Evolutionary conservation across 1,140 invertebrate species (phyloP).

Genomic region (Vollenhovia emeryi): DNA sequence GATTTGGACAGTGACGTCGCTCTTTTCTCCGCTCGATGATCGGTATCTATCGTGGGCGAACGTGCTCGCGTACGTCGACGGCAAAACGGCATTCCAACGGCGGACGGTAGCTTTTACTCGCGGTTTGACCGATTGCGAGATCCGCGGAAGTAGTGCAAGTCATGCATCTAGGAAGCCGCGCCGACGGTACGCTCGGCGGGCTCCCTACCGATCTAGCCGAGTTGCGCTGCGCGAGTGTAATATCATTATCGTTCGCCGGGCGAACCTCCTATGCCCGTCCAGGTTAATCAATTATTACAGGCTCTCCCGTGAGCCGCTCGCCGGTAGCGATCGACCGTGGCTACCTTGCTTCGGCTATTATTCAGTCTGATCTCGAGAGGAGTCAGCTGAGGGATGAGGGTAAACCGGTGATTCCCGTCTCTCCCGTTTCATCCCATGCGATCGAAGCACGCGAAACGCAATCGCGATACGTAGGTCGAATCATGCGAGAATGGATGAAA

Average conservation of each 20-base stretch:
- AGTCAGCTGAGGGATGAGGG: constrained; percentile 27
- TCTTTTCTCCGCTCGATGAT: constrained; percentile 6
- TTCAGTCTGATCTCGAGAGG: constrained; percentile 46
- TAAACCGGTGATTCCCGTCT: constrained; percentile 49
- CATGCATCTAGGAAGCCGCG: constrained; percentile 70
- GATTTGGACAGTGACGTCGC: not conserved
- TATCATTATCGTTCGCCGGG: constrained; percentile 76
- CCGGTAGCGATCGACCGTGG: constrained; percentile 49
- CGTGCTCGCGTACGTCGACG: constrained; percentile 7
- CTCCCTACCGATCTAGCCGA: constrained; percentile 64
- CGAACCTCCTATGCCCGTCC: constrained; percentile 58
- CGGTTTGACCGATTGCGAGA: constrained; percentile 64
- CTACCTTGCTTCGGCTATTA: constrained; percentile 52
- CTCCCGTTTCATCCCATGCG: not conserved
- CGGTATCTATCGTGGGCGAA: not conserved
- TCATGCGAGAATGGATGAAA: not conserved
- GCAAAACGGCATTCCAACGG: constrained; percentile 45
- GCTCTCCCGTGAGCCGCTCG: constrained; percentile 51
- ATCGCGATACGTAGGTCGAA: not conserved
- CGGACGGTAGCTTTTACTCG: constrained; percentile 56
- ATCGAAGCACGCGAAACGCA: constrained; percentile 36
- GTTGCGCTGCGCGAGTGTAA: constrained; percentile 56
- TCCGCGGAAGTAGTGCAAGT: constrained; percentile 76
- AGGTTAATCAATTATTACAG: constrained; percentile 79
- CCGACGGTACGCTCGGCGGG: constrained; percentile 56